These are phyloP conservation scores for Arvicanthis niloticus DNA, from an alignment of 2,113 vertebrate genomes.

Conservation along the genomic window DNA sequence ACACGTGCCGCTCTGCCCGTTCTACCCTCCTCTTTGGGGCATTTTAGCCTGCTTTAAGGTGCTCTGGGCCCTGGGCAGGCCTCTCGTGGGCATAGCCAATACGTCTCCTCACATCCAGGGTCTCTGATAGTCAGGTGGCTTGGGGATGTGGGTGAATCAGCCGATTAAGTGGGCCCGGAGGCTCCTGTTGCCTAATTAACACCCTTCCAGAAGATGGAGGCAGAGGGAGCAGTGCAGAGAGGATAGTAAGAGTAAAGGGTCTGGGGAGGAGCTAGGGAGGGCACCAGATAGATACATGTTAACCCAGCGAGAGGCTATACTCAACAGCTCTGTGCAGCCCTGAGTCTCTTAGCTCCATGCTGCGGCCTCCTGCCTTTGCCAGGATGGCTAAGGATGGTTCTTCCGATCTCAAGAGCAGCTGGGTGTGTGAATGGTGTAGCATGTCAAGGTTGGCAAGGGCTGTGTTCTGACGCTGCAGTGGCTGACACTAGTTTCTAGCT, in stretches of 20 bases:
- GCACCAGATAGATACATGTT: no score
- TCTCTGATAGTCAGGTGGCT: neutral
- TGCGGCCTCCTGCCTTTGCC: rapidly evolving
- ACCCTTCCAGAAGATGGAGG: neutral
- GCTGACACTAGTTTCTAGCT: neutral
- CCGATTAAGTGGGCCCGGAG: neutral
- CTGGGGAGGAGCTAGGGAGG: neutral
- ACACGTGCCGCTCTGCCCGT: slow-evolving; percentile 49
- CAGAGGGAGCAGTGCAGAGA: neutral
- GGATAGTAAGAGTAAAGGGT: neutral
- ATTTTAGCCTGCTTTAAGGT: slow-evolving; percentile 84
- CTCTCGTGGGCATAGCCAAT: neutral
- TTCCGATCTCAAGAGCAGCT: no score
- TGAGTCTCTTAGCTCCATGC: neutral
- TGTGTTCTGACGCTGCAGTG: neutral
- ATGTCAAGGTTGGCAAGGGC: rapidly evolving
- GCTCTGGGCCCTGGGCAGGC: neutral
- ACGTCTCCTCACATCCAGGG: neutral
- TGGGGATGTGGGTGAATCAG: neutral
- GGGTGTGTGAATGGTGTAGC: rapidly evolving
- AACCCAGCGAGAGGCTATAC: neutral
- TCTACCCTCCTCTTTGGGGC: neutral
- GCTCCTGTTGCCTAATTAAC: neutral
- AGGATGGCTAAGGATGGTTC: rapidly evolving
- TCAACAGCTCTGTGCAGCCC: neutral